Evolutionary conservation across 2,113 vertebrate species (phyloP).

Genomic region (Microcebus jonahi): DNA sequence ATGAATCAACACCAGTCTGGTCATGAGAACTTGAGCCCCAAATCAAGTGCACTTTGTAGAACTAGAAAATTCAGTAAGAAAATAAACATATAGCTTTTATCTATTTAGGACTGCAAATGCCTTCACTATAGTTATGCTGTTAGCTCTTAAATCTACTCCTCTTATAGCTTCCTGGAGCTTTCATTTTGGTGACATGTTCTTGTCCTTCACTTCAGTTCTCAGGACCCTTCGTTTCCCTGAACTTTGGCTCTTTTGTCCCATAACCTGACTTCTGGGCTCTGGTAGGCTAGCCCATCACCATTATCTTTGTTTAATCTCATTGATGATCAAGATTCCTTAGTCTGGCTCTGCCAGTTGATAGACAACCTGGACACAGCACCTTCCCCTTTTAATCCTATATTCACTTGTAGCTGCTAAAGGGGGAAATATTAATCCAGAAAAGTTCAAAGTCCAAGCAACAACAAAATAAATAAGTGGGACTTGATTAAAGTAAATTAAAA

Average conservation of each 20-base stretch:
- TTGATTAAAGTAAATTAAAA: too few species aligned
- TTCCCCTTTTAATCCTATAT: background rate
- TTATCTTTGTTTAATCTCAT: background rate
- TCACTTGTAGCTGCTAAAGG: conserved; percentile 87
- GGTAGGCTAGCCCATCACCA: background rate
- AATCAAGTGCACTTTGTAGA: background rate
- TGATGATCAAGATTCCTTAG: background rate
- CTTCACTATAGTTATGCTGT: background rate
- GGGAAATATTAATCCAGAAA: conserved; percentile 90
- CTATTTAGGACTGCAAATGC: background rate
- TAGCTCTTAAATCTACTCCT: background rate
- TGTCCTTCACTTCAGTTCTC: background rate
- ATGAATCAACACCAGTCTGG: background rate
- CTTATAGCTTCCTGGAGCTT: background rate
- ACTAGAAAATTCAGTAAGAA: background rate
- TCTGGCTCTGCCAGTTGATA: background rate
- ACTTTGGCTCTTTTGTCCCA: background rate
- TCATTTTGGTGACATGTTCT: background rate
- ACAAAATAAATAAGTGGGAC: too few species aligned
- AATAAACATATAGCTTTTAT: background rate
- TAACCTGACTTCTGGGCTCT: background rate
- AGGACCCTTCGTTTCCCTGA: background rate
- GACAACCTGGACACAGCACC: background rate
- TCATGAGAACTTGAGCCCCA: background rate
- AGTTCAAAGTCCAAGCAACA: conserved; percentile 90